Conservation (phyloP, 1,140 invertebrate genomes). For the Heliothis virescens region DNA sequence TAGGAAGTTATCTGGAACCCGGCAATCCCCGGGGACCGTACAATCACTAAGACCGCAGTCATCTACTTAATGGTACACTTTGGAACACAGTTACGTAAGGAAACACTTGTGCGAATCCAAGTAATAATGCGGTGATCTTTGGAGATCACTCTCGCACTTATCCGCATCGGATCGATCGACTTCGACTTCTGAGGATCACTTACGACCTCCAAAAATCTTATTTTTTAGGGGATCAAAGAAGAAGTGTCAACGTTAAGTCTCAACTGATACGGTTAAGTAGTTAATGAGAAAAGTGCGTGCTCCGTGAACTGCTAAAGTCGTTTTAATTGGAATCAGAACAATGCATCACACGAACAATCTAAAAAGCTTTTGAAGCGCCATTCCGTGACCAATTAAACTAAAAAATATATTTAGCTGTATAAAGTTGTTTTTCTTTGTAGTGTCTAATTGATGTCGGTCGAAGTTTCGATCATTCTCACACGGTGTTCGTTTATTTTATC, state of each 20-base stretch:
- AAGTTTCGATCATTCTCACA: background rate
- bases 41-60: constrained; percentile 16
- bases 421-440: constrained; percentile 5
- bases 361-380: background rate
- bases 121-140: constrained; percentile 18
- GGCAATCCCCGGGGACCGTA: background rate
- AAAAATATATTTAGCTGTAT: background rate
- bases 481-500: background rate
- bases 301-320: background rate
- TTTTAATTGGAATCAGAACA: constrained; percentile 5
- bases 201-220: background rate
- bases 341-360: background rate
- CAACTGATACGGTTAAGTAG: background rate
- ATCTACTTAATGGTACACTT: constrained; percentile 8
- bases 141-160: background rate
- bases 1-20: background rate
- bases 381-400: constrained; percentile 2
- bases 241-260: background rate
- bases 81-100: constrained; percentile 9
- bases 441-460: constrained; percentile 12
- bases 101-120: constrained; percentile 10
- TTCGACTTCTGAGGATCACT: no score
- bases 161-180: background rate
- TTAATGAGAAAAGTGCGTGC: background rate
- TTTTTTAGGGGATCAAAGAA: background rate